These are phyloP conservation scores for Sula dactylatra DNA, from an alignment of 2,113 vertebrate genomes.

Conservation along the genomic window DNA sequence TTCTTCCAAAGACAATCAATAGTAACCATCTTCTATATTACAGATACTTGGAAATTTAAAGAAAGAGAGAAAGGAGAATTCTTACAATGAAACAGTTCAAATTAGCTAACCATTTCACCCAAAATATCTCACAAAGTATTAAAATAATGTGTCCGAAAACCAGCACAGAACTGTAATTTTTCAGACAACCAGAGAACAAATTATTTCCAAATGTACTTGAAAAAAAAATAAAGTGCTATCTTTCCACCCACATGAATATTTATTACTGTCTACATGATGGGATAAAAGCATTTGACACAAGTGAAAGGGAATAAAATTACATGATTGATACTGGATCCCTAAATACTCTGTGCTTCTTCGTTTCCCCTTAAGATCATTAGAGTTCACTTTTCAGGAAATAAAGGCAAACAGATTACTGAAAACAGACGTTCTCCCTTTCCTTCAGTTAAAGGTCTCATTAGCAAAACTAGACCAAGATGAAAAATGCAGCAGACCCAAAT, in stretches of 20 bases:
- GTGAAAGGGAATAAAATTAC: not conserved
- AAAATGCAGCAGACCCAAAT: not conserved
- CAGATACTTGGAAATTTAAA: not conserved
- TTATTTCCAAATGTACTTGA: slow-evolving; percentile 36
- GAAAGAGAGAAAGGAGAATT: not conserved
- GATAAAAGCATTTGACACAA: not conserved
- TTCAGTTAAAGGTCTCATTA: not conserved
- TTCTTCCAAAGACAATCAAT: not conserved
- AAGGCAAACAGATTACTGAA: not conserved
- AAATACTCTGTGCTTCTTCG: not conserved
- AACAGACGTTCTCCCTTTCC: not conserved
- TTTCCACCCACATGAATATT: slow-evolving; percentile 43
- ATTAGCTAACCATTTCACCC: not conserved
- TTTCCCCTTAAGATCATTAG: not conserved
- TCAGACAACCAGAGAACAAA: slow-evolving; percentile 32
- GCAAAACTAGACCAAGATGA: not conserved
- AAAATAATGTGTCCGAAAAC: slow-evolving; percentile 36
- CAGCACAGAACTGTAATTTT: slow-evolving; percentile 28
- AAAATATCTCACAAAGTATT: slow-evolving; percentile 15
- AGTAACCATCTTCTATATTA: not conserved
- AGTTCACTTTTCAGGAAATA: not conserved
- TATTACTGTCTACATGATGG: slow-evolving; percentile 24
- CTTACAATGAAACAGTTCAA: not conserved
- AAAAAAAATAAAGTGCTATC: not conserved
- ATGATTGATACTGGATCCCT: not conserved